Evolutionary conservation across 2,113 vertebrate species (phyloP).

Genomic region (Lates calcarifer): DNA sequence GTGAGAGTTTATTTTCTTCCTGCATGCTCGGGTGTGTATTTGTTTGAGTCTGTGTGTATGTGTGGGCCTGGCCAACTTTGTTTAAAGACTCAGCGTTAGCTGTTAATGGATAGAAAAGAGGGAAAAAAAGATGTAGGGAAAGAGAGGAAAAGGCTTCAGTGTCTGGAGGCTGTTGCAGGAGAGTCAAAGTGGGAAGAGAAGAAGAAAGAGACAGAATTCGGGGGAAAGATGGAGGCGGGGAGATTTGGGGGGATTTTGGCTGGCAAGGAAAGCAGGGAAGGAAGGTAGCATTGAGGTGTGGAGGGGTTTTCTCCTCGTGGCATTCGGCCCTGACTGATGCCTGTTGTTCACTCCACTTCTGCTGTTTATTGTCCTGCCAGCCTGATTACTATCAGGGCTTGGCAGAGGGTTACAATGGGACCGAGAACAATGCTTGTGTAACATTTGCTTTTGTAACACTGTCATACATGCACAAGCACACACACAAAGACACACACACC

Average conservation of each 20-base stretch:
- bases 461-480: constrained; percentile 55
- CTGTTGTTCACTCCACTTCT: constrained; percentile 66
- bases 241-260: constrained; percentile 31
- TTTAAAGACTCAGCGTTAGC: not conserved
- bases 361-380: constrained; percentile 61
- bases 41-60: not conserved
- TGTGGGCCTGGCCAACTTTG: constrained; percentile 1
- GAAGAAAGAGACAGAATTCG: constrained; percentile 1
- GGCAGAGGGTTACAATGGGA: constrained; percentile 49
- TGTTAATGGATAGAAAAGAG: constrained; percentile 8
- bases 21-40: constrained; percentile 16
- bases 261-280: constrained; percentile 9
- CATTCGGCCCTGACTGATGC: constrained; percentile 61
- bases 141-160: not conserved
- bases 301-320: constrained; percentile 57
- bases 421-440: constrained; percentile 58
- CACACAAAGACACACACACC: constrained; percentile 54
- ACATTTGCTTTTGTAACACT: constrained; percentile 67
- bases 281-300: constrained; percentile 45
- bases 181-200: not conserved
- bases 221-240: not conserved
- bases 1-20: constrained; percentile 14
- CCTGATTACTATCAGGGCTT: constrained; percentile 58
- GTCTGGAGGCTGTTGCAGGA: constrained; percentile 27
- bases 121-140: not conserved